Conservation (phyloP, 1,140 invertebrate species). For the Lethocerus indicus region DNA sequence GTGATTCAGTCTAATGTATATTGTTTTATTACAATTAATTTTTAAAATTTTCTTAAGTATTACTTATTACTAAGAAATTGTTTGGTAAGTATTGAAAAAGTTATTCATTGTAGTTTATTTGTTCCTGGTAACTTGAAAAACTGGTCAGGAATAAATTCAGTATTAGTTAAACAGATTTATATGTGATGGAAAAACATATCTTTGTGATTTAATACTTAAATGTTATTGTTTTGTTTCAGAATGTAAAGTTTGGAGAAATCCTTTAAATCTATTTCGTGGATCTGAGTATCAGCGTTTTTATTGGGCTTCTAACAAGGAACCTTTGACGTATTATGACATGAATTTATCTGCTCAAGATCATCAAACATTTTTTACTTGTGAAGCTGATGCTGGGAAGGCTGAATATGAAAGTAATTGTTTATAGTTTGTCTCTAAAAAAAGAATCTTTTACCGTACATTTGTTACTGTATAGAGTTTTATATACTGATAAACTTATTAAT, state of each 20-base stretch:
- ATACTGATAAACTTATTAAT: conserved; percentile 2
- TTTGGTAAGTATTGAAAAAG: too few relatives aligned
- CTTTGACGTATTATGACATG: conserved; percentile 97
- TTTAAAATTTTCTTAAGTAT: too few relatives aligned
- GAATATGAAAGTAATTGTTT: conserved; percentile 68
- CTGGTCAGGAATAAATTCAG: too few relatives aligned
- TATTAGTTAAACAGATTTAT: too few relatives aligned
- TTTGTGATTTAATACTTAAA: background rate
- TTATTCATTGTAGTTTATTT: too few relatives aligned
- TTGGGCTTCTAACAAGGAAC: conserved; percentile 81
- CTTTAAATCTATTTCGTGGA: conserved; percentile 86
- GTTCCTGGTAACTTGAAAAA: too few relatives aligned
- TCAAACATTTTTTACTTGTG: conserved; percentile 95
- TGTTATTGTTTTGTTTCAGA: conserved; percentile 37
- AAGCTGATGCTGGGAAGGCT: conserved; percentile 70
- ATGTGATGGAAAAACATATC: background rate
- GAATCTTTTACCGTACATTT: background rate
- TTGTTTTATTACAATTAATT: background rate
- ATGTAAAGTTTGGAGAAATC: conserved; percentile 96
- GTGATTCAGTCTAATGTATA: background rate
- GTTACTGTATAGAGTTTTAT: background rate
- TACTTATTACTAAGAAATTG: too few relatives aligned
- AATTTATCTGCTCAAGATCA: conserved; percentile 97
- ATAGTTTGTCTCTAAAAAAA: background rate
- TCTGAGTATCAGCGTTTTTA: conserved; percentile 91